A percentile compares a stretch with the other conserved stretches of the same genome.
Conservation (phyloP, 2,888 invertebrate species). For the Taphrorychus bicolor region DNA sequence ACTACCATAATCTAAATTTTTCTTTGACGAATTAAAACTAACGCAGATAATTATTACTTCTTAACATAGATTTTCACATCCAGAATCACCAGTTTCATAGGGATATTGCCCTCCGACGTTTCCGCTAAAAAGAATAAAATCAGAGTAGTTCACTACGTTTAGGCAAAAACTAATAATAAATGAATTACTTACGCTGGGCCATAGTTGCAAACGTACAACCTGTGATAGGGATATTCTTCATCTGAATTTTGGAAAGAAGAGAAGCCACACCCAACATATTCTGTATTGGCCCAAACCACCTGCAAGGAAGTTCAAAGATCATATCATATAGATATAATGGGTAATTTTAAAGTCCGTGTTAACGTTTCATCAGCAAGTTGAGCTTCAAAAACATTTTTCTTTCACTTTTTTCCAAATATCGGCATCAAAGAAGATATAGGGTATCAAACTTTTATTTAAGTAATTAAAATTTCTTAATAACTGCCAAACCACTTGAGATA, state of each 20-base stretch:
- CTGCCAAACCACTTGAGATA: no score
- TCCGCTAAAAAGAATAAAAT: conserved; percentile 40
- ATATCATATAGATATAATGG: no score
- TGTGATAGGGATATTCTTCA: conserved; percentile 18
- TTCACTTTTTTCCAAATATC: no score
- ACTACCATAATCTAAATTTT: no score
- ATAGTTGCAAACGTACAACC: conserved; percentile 44
- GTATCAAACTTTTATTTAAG: no score
- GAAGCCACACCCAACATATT: conserved; percentile 44
- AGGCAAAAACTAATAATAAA: background rate
- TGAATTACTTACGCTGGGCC: conserved; percentile 21
- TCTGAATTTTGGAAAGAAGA: conserved; percentile 14
- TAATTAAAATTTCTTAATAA: no score
- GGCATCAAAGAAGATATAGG: no score
- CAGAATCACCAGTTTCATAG: conserved; percentile 1
- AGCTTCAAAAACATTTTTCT: no score
- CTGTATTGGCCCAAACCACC: conserved; percentile 43
- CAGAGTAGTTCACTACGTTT: background rate
- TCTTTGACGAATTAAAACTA: no score
- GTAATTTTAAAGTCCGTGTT: no score
- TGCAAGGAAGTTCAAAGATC: conserved; percentile 22
- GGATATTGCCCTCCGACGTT: conserved; percentile 32
- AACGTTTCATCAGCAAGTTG: no score
- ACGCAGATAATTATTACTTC: no score
- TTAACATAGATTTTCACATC: conserved; percentile 12